Evolutionary conservation across 2,888 invertebrate genomes (phyloP), one percentile per base, ranked within the genome.

Genomic region (Alsophila aescularia): DNA sequence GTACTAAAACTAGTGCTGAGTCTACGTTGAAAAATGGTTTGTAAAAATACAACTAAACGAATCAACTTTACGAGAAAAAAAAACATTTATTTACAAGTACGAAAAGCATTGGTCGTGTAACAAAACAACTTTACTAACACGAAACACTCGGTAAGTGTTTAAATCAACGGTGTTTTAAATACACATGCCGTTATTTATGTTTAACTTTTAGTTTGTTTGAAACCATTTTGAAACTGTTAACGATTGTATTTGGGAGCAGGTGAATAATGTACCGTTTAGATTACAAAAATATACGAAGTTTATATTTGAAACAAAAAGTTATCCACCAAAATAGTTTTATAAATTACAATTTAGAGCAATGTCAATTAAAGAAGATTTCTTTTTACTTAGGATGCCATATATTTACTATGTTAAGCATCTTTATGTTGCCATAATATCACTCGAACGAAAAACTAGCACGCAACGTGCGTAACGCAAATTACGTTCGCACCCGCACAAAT

Each of bases 101-200:
- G 34, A 41, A 24, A 24, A 24, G 8, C 24, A 24, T 24, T 7
- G 24, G 60, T 60, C 67, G 63, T 68, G 64, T 68, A 66, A 68
- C 55, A 62, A 63, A 66, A 60, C 61, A 55, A 53, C n/a, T 42
- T 29, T 52, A 42, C 52, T 42, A 9, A 57, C 50, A 59, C 47
- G 42, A 56, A 58, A 40, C 58, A 57, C 48, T 60, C 47, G 35
- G 51, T 47, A 12, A 18, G 18, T 16, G 31, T 55, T 54, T 29
- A 47, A 52, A 58, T 42, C 31, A 39, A 34, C 34, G 15, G 40
- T 34, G 42, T 39, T 54, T 59, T 42, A 53, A 58, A 59, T 51
- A 52, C 45, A 39, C 32, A 44, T 34, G 8, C 18, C 1, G 16
- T 44, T 58, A 51, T 56, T 65, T 57, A 43, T 50, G 45, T 45